Percentiles rank a stretch among this genome's conserved stretches.
Evolutionary conservation across 1,140 invertebrate genomes (phyloP).

Genomic region (Lysiphlebus fabarum): DNA sequence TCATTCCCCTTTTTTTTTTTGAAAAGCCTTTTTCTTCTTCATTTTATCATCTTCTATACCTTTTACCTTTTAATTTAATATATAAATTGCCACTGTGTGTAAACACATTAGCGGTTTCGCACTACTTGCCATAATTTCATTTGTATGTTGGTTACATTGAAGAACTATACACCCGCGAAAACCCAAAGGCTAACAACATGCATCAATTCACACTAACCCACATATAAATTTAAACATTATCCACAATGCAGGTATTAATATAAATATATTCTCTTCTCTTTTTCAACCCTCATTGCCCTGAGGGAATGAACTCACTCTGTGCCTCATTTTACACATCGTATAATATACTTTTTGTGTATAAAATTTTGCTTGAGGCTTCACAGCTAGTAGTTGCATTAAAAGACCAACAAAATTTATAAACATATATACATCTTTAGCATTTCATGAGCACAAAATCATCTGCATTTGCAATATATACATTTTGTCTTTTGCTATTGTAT

Average conservation of each 20-base stretch:
- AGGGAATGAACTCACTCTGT: slow-evolving; percentile 23
- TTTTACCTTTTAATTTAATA: slow-evolving; percentile 3
- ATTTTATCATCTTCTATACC: not conserved
- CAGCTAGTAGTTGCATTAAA: too few relatives aligned
- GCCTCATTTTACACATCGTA: slow-evolving; percentile 1
- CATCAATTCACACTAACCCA: too few relatives aligned
- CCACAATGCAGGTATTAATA: not conserved
- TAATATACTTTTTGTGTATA: slow-evolving; percentile 3
- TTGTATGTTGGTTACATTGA: slow-evolving; percentile 16
- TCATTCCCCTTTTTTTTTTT: not conserved
- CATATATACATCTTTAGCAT: too few relatives aligned
- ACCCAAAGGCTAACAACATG: not conserved
- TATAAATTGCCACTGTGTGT: slow-evolving; percentile 18
- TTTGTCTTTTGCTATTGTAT: too few relatives aligned
- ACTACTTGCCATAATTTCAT: slow-evolving; percentile 23
- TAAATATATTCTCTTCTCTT: not conserved
- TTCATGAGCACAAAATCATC: not conserved
- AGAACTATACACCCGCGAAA: slow-evolving; percentile 4
- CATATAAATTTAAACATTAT: too few relatives aligned
- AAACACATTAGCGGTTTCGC: slow-evolving; percentile 33
- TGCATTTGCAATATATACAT: too few relatives aligned
- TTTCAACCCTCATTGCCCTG: slow-evolving; percentile 7
- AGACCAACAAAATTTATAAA: too few relatives aligned
- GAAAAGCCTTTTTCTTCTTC: not conserved
- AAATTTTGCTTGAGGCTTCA: too few relatives aligned